A percentile compares a stretch with the other conserved stretches of the same genome.
These are phyloP conservation scores for Apamea crenata DNA, from an alignment of 2,888 invertebrate species.

Conservation along the genomic window DNA sequence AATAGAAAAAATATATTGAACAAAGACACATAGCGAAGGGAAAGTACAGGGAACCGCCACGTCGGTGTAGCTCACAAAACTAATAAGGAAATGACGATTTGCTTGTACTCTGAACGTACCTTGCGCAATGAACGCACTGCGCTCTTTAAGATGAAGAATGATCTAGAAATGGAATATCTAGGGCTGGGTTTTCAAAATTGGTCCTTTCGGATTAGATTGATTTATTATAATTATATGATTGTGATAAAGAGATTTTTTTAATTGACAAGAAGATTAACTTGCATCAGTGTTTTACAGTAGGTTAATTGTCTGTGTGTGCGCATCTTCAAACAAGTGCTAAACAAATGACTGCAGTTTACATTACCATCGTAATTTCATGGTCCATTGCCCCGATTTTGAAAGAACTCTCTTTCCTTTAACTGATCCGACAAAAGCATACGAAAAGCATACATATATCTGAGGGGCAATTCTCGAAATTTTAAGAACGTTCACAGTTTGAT, in stretches of 20 bases:
- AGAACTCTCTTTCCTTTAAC: neutral
- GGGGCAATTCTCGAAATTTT: no score
- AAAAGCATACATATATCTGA: neutral
- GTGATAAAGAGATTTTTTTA: neutral
- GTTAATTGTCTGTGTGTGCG: neutral
- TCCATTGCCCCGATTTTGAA: neutral
- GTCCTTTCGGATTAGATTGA: neutral
- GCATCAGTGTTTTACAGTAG: neutral
- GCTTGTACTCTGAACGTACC: constrained; percentile 43
- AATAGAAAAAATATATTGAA: constrained; percentile 56
- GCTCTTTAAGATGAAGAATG: constrained; percentile 35
- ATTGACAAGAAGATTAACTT: neutral
- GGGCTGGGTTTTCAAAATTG: neutral
- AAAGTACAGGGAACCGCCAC: constrained; percentile 61
- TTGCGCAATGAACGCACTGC: constrained; percentile 59
- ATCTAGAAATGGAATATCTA: constrained; percentile 22
- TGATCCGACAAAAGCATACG: neutral
- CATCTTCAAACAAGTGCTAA: neutral
- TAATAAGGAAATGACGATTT: constrained; percentile 71
- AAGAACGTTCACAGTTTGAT: no score
- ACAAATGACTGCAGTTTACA: neutral
- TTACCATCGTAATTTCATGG: neutral
- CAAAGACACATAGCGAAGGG: constrained; percentile 59
- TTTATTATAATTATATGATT: neutral
- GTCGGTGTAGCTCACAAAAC: constrained; percentile 56